A percentile compares a stretch with the other conserved stretches of the same genome.
Evolutionary conservation across 2,113 vertebrate genomes (phyloP).

Genomic region (Leucopsar rothschildi): DNA sequence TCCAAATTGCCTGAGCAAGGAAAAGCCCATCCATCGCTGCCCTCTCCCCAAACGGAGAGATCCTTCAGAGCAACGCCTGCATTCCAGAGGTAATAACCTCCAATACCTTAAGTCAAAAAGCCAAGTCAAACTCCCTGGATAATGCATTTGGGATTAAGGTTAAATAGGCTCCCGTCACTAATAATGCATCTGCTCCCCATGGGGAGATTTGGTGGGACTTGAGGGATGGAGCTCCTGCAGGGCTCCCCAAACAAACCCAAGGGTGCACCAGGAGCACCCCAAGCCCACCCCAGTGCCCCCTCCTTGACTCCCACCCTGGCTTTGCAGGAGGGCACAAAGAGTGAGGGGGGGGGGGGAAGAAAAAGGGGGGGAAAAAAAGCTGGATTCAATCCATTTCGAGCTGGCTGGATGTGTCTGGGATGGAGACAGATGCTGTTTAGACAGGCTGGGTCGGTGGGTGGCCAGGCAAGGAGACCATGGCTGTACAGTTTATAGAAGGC

Average conservation of each 20-base stretch:
- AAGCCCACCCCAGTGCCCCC: not conserved
- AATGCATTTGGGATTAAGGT: constrained; percentile 68
- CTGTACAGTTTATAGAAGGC: constrained; percentile 83
- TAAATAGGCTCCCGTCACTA: constrained; percentile 41
- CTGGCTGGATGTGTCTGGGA: constrained; percentile 74
- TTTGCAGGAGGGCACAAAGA: not conserved
- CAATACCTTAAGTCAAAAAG: constrained; percentile 19
- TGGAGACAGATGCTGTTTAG: constrained; percentile 85
- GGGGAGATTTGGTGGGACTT: not conserved
- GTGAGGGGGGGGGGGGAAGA: accelerated
- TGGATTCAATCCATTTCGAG: constrained; percentile 72
- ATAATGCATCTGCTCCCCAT: constrained; percentile 6
- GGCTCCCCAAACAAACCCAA: constrained; percentile 27
- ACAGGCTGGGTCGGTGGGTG: constrained; percentile 90
- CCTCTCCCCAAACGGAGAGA: not conserved
- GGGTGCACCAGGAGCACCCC: not conserved
- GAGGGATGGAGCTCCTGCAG: constrained; percentile 40
- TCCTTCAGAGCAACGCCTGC: not conserved
- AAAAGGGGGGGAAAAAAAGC: not conserved
- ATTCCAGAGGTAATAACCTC: constrained; percentile 44
- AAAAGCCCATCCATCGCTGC: not conserved
- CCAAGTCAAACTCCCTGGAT: constrained; percentile 21
- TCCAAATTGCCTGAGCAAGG: not conserved
- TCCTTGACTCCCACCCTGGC: not conserved
- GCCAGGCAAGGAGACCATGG: constrained; percentile 74